Evolutionary conservation across 2,888 invertebrate genomes (phyloP), one percentile per base, ranked within the genome.

Genomic region (Thecophora atra): DNA sequence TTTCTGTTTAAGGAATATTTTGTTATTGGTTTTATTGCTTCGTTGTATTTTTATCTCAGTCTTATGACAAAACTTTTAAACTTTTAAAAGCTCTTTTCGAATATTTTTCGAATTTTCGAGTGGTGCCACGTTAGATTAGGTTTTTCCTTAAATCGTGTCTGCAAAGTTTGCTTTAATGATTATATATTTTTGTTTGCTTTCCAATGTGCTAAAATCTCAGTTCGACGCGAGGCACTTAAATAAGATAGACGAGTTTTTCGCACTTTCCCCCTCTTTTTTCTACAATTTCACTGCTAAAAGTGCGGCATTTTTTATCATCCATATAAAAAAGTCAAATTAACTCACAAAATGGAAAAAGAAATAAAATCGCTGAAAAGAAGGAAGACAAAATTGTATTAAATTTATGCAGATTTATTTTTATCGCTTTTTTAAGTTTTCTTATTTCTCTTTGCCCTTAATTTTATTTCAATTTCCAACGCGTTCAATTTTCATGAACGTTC

Each of bases 381-480:
- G 37, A 37, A 37, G 37, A 37, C 37, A 2, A 37, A 37, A 37
- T 37, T 37, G 3, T 77, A 77, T 80, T 77, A 78, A 81, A 83
- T 79, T 83, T 82, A 82, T 83, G 83, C 80, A 82, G 82, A 83
- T 83, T 82, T 81, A 78, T 78, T 83, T 83, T 82, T 80, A 81
- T 81, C 81, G 81, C 78, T 76, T 21, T 64, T 44, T 15, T 37
- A 37, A n/a, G n/a, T n/a, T n/a, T n/a, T n/a, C 11, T 37, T 37
- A 8, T 37, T 37, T 37, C 37, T 37, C 37, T 37, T n/a, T n/a
- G n/a, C n/a, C n/a, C 79, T 81, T 79, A 81, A 81, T 81, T 81
- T 80, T 79, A 81, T 80, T 81, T 80, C 80, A 81, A 81, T 81
- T 81, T 81, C 77, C 77, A 77, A 77, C 80, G 79, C 79, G 77